These are phyloP conservation scores for Amaurobius ferox DNA, from an alignment of 2,888 invertebrate species.

Conservation along the genomic window DNA sequence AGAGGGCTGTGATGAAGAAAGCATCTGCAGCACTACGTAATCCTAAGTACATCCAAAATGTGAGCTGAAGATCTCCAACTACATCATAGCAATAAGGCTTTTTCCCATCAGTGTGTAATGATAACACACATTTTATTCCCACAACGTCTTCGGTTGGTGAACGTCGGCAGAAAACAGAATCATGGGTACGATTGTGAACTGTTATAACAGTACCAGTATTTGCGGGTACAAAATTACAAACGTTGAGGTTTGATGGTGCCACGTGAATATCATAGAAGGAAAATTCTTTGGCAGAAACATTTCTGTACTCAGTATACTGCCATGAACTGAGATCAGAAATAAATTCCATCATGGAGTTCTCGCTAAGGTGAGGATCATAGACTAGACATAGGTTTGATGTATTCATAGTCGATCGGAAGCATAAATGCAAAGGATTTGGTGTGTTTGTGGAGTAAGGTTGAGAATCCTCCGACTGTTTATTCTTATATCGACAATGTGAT, in stretches of 20 bases:
- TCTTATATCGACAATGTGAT: constrained; percentile 72
- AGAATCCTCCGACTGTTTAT: constrained; percentile 32
- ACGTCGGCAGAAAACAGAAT: constrained; percentile 66
- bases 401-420: constrained; percentile 59
- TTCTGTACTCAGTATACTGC: constrained; percentile 70
- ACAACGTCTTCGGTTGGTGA: constrained; percentile 32
- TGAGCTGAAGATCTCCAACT: constrained; percentile 82
- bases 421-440: constrained; percentile 72
- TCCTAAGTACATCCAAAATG: constrained; percentile 85
- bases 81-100: constrained; percentile 71
- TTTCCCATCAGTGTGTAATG: constrained; percentile 30
- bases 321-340: constrained; percentile 71
- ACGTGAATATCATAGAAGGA: constrained; percentile 25
- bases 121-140: constrained; percentile 59
- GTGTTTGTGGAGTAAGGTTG: constrained; percentile 24
- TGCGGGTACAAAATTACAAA: constrained; percentile 70
- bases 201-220: constrained; percentile 65
- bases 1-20: constrained; percentile 84
- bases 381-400: constrained; percentile 58
- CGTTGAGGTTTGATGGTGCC: background rate
- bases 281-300: constrained; percentile 45
- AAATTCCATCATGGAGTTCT: constrained; percentile 68
- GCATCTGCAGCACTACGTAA: constrained; percentile 84
- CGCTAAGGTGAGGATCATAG: constrained; percentile 52
- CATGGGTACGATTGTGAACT: constrained; percentile 59